Percentiles rank a stretch among this genome's conserved stretches.
These are phyloP conservation scores for Malaclemys terrapin DNA, from an alignment of 2,113 vertebrate species.

Conservation along the genomic window DNA sequence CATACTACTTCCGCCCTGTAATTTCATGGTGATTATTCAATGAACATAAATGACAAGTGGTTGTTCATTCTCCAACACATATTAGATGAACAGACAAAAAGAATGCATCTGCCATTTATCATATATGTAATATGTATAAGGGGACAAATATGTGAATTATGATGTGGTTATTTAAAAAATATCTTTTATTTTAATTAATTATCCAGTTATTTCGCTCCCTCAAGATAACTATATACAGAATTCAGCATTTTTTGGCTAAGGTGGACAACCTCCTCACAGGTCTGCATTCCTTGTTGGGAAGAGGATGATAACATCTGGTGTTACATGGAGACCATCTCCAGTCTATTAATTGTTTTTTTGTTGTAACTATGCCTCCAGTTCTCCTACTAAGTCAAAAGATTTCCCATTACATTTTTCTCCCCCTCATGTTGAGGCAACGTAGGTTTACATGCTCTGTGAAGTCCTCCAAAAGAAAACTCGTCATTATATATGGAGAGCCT, in stretches of 20 bases:
- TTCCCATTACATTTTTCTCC: conserved; percentile 12
- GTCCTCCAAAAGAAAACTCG: neutral
- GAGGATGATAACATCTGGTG: neutral
- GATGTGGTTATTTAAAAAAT: neutral
- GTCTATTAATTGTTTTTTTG: neutral
- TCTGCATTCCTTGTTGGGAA: neutral
- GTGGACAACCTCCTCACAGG: neutral
- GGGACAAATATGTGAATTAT: neutral
- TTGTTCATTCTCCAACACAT: neutral
- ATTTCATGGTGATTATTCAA: neutral
- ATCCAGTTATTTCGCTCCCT: neutral
- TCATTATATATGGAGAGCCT: conserved; percentile 21
- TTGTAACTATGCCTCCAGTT: conserved; percentile 21
- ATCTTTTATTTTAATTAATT: neutral
- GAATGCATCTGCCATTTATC: neutral
- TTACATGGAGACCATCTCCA: neutral
- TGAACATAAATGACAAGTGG: neutral
- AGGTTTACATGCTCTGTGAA: neutral
- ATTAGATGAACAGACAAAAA: neutral
- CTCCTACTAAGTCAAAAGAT: neutral
- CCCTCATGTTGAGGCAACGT: neutral
- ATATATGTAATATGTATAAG: neutral
- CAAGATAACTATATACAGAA: neutral
- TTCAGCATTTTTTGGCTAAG: neutral
- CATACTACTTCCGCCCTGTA: neutral